These are phyloP conservation scores for Polypterus bichir DNA, from an alignment of 2,113 vertebrate species.

Conservation along the genomic window DNA sequence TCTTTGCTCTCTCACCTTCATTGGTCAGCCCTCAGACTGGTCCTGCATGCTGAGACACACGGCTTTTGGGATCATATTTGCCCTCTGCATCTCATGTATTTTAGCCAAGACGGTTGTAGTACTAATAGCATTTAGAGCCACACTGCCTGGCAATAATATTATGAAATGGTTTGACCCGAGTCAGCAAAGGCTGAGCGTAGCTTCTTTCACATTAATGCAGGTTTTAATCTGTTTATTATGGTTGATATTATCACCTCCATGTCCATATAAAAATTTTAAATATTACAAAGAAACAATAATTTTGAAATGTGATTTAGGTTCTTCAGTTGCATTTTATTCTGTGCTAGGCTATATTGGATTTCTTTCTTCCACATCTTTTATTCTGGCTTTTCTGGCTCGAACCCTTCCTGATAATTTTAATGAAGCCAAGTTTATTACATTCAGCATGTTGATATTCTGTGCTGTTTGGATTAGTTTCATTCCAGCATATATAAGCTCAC, in stretches of 20 bases:
- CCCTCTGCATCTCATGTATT: conserved; percentile 4
- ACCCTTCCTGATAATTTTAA: conserved; percentile 2
- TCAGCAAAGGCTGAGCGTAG: background rate
- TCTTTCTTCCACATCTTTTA: background rate
- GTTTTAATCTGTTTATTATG: conserved; percentile 1
- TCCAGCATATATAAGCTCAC: conserved; percentile 3
- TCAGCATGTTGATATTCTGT: conserved; percentile 6
- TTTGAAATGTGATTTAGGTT: conserved; percentile 3
- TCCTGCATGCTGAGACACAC: conserved; percentile 3
- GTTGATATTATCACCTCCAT: conserved; percentile 2
- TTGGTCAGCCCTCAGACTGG: conserved; percentile 3
- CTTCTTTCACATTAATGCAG: background rate
- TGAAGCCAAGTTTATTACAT: conserved; percentile 3
- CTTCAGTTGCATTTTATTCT: background rate
- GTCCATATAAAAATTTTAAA: background rate
- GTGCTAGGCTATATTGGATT: conserved; percentile 7
- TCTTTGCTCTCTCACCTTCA: background rate
- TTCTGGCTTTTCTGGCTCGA: conserved; percentile 1
- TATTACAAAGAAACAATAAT: background rate
- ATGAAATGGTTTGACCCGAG: conserved; percentile 4
- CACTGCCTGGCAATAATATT: conserved; percentile 1
- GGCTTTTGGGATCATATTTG: conserved; percentile 2
- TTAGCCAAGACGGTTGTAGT: conserved; percentile 1
- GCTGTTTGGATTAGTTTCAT: conserved; percentile 3
- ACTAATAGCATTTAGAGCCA: background rate